Conservation (phyloP, 2,797 vertebrate genomes). For the Danio tinwini region DNA sequence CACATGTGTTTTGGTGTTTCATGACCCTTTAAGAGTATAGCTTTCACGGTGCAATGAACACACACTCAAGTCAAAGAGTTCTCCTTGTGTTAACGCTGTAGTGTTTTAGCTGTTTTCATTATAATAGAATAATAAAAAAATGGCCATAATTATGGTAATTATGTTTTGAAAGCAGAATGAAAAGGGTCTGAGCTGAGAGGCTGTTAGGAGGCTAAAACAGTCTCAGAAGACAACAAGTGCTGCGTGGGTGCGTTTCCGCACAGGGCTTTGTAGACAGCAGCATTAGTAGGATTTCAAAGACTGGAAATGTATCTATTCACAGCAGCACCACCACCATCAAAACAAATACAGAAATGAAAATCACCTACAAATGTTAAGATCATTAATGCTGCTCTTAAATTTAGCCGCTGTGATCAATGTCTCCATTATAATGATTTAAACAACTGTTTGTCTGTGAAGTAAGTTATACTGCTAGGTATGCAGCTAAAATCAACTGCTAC, state of each 20-base stretch:
- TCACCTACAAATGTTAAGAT: not conserved
- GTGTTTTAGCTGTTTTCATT: not conserved
- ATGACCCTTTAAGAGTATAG: too few relatives aligned
- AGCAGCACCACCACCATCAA: not conserved
- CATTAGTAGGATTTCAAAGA: constrained; percentile 19
- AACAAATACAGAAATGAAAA: not conserved
- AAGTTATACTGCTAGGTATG: too few relatives aligned
- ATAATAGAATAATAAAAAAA: not conserved
- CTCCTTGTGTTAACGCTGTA: not conserved
- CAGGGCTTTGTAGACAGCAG: not conserved
- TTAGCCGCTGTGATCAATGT: not conserved
- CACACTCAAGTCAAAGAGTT: too few relatives aligned
- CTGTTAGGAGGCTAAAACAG: not conserved
- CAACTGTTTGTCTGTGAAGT: not conserved
- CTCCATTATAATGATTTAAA: not conserved
- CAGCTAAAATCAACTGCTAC: not conserved
- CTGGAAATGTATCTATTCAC: not conserved
- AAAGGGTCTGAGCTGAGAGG: not conserved
- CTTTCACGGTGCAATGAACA: too few relatives aligned
- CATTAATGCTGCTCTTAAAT: not conserved
- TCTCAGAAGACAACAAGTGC: constrained; percentile 18
- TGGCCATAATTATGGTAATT: not conserved
- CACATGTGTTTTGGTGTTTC: too few relatives aligned
- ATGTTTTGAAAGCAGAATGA: constrained; percentile 15
- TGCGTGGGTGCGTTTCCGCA: constrained; percentile 14